Evolutionary conservation across 2,797 vertebrate genomes (phyloP).

Genomic region (Telmatherina bonti): DNA sequence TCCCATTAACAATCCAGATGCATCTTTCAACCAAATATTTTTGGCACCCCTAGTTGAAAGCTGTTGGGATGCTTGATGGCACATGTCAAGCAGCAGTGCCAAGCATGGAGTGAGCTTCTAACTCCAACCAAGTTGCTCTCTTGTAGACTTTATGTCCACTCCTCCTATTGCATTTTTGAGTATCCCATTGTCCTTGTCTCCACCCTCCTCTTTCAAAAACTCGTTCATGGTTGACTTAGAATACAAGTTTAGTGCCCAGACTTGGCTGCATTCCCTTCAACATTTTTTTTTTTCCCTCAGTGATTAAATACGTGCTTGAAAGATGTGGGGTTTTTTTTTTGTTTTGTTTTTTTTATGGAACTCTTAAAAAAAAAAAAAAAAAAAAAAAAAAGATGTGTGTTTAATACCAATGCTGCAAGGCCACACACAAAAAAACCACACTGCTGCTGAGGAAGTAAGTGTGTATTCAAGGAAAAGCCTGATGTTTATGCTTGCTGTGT

Average conservation of each 20-base stretch:
- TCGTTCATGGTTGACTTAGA: conserved; percentile 28
- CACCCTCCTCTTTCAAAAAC: conserved; percentile 4
- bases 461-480: conserved; percentile 35
- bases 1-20: no score
- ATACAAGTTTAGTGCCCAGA: conserved; percentile 31
- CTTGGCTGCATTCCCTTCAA: conserved; percentile 20
- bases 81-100: conserved; percentile 51
- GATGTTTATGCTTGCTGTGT: conserved; percentile 36
- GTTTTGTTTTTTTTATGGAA: no score
- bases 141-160: conserved; percentile 12
- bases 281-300: conserved; percentile 21
- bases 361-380: no score
- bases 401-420: conserved; percentile 33
- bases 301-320: conserved; percentile 57
- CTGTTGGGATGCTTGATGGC: conserved; percentile 49
- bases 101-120: conserved; percentile 43
- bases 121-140: conserved; percentile 3
- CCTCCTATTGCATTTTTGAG: conserved; percentile 4
- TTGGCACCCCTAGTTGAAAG: conserved; percentile 12
- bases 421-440: conserved; percentile 50
- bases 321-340: conserved; percentile 42
- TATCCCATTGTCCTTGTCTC: conserved; percentile 7
- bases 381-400: no score
- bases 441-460: conserved; percentile 40
- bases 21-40: no score